These are phyloP conservation scores for Rhagologus leucostigma DNA, from an alignment of 2,113 vertebrate genomes.

Conservation along the genomic window DNA sequence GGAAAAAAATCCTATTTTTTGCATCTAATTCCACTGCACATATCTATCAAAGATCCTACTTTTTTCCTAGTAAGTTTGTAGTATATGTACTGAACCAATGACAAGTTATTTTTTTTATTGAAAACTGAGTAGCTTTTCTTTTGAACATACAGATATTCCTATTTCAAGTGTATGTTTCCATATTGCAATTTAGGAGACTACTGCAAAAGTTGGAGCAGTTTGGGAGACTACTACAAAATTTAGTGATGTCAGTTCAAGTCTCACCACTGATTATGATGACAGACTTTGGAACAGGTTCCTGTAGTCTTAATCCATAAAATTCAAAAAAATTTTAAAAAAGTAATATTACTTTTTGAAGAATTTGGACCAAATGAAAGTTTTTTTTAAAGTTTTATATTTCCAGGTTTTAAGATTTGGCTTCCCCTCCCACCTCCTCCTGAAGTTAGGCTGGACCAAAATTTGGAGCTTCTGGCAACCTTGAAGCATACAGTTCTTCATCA, in stretches of 20 bases:
- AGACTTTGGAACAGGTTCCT: not conserved
- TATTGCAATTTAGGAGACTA: not conserved
- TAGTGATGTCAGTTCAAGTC: not conserved
- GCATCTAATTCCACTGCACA: not conserved
- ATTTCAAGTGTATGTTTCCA: not conserved
- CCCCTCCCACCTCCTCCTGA: rapidly evolving
- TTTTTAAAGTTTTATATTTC: not conserved
- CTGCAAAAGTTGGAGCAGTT: not conserved
- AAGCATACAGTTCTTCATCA: not conserved
- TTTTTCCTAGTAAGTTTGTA: not conserved
- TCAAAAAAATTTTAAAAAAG: not conserved
- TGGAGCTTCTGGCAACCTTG: not conserved
- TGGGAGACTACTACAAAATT: not conserved
- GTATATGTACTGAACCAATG: not conserved
- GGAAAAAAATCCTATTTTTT: not conserved
- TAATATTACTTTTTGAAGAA: not conserved
- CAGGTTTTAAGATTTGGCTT: not conserved
- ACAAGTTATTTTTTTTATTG: not conserved
- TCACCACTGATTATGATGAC: not conserved
- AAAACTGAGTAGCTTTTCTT: not conserved
- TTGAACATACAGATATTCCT: not conserved
- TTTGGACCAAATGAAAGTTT: not conserved
- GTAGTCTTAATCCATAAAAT: not conserved
- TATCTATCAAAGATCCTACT: not conserved
- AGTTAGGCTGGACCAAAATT: not conserved